These are phyloP conservation scores for Antheraea mylitta DNA, from an alignment of 1,140 invertebrate genomes.

Conservation along the genomic window DNA sequence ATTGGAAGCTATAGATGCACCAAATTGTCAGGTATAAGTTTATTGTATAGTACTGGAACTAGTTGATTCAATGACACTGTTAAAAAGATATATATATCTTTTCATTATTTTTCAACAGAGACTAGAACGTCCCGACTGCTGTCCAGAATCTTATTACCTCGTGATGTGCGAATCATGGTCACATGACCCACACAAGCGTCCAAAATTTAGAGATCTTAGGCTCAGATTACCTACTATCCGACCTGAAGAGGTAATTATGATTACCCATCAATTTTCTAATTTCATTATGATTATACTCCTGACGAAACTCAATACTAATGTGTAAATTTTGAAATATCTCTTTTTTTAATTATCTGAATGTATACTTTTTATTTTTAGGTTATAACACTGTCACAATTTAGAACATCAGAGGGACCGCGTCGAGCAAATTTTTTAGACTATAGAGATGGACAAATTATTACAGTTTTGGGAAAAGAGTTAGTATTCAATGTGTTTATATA, in stretches of 20 bases:
- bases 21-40: conserved; percentile 85
- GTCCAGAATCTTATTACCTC: conserved; percentile 95
- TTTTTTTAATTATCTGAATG: background rate
- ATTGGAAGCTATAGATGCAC: conserved; percentile 96
- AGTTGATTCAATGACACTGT: too few species aligned
- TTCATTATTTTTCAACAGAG: conserved; percentile 79
- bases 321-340: too few species aligned
- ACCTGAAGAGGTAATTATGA: conserved; percentile 88
- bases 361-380: conserved; percentile 49
- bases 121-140: conserved; percentile 95
- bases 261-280: too few species aligned
- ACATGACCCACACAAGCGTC: conserved; percentile 93
- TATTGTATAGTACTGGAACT: conserved; percentile 5
- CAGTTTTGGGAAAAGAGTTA: conserved; percentile 94
- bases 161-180: conserved; percentile 98
- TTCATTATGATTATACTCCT: too few species aligned
- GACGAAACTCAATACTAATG: too few species aligned
- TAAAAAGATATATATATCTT: background rate
- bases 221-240: conserved; percentile 90
- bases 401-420: conserved; percentile 59
- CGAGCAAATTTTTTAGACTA: conserved; percentile 88
- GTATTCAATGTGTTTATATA: conserved; percentile 25
- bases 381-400: conserved; percentile 44
- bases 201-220: conserved; percentile 93
- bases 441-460: conserved; percentile 93